Percentiles rank a stretch among this genome's conserved stretches.
Evolutionary conservation across 1,140 invertebrate species (phyloP).

Genomic region (Drosophila kikkawai): DNA sequence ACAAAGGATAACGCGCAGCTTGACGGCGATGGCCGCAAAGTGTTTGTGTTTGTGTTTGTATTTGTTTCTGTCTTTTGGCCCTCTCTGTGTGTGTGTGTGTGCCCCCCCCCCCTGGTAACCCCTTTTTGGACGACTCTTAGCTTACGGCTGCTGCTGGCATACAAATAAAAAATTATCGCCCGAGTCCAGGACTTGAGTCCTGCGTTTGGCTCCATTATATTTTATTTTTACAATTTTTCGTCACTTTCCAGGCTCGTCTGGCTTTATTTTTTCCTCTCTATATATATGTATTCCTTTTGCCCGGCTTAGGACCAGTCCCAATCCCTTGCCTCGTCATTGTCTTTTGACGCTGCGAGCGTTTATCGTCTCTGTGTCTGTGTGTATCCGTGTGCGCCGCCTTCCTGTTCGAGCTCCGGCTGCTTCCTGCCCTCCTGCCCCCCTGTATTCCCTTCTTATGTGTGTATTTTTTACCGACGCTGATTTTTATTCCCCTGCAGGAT

Average conservation of each 20-base stretch:
- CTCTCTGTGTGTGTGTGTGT: slow-evolving; percentile 15
- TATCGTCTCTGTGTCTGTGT: slow-evolving; percentile 28
- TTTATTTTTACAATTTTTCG: slow-evolving; percentile 76
- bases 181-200: slow-evolving; percentile 60
- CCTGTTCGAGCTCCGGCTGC: slow-evolving; percentile 70
- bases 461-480: slow-evolving; percentile 73
- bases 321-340: slow-evolving; percentile 65
- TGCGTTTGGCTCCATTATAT: slow-evolving; percentile 66
- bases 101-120: slow-evolving; percentile 13
- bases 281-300: slow-evolving; percentile 29
- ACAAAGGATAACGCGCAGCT: slow-evolving; percentile 77
- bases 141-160: slow-evolving; percentile 58
- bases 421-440: slow-evolving; percentile 37
- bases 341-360: slow-evolving; percentile 71
- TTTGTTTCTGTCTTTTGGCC: slow-evolving; percentile 3
- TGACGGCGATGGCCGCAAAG: slow-evolving; percentile 60
- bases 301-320: slow-evolving; percentile 21
- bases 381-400: slow-evolving; percentile 44
- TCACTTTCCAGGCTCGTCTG: slow-evolving; percentile 55
- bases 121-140: slow-evolving; percentile 49
- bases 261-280: slow-evolving; percentile 40
- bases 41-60: slow-evolving; percentile 44
- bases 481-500: slow-evolving; percentile 80
- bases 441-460: slow-evolving; percentile 56
- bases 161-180: slow-evolving; percentile 81